Base-by-base conservation (phyloP, 2,797 vertebrate genomes). In the Neoniphon sammara region DNA sequence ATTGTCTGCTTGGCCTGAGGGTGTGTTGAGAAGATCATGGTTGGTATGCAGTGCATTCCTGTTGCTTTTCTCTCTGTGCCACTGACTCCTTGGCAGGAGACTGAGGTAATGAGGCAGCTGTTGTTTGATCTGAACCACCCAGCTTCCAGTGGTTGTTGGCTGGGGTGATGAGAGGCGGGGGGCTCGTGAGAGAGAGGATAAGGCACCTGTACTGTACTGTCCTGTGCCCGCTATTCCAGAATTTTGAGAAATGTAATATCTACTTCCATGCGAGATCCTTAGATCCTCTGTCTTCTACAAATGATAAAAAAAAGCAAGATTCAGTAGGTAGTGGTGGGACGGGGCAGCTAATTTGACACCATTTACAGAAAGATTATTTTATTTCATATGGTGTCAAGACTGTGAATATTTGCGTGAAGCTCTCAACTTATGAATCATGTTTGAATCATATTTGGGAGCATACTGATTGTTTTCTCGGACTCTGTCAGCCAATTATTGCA, bases 101-200 rank as follows among this genome's bases (percentile, higher is more conserved):
- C 44, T 27, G 47, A 50, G 67, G 61, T 70, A 66, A 74, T 60
- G 49, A 73, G 55, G 21, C 25, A 7, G 59, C 25, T 21, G 61
- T 15, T 36, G 66, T 73, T 53, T 66, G 71, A 53, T 54, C 23
- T 39, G n/a, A 58, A 50, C 34, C 30, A 39, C 67, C 47, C 17
- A 39, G 68, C 20, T 44, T 70, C 15, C 27, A 36, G 53, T 50
- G 54, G 61, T 55, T 64, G 25, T 57, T 54, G 68, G 44, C 53
- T 8, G 66, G 4, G 17, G 50, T 25, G 20, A 12, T 7, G 53
- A 7, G 36, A 30, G 39, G 7, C 2, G 36, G 36, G 7, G 36
- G 9, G 5, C 9, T 8, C 7, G 10, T 14, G 6, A 50, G 61
- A 64, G 23, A 31, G n/a, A 50, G 46, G 39, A 31, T 20, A 47